Percentiles rank a stretch among this genome's conserved stretches.
Conservation (phyloP, 2,113 vertebrate genomes). For the Larimichthys polyactis region DNA sequence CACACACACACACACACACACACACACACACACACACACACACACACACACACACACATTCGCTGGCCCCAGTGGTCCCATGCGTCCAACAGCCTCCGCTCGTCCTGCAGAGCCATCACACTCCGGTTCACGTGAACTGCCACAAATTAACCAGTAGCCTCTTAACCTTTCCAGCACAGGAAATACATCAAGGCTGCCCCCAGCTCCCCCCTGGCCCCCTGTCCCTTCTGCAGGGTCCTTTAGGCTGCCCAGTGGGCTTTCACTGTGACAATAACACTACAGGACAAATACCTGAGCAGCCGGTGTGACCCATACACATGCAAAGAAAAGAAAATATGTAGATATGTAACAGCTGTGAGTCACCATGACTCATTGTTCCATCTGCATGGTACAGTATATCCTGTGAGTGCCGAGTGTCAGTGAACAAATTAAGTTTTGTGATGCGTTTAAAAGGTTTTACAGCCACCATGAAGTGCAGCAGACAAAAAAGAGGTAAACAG, state of each 20-base stretch:
- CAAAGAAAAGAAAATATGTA: background rate
- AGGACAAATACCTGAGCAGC: background rate
- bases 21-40: no score
- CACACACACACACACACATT: slow-evolving; percentile 34
- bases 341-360: no score
- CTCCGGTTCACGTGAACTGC: slow-evolving; percentile 47
- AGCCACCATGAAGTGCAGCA: no score
- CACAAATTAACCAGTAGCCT: slow-evolving; percentile 60
- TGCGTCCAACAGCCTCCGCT: slow-evolving; percentile 15
- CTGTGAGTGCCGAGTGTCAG: no score
- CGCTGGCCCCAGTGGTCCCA: slow-evolving; percentile 1
- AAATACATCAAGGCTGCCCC: slow-evolving; percentile 40
- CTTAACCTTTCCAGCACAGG: slow-evolving; percentile 52
- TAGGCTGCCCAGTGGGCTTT: background rate
- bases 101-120: slow-evolving; percentile 34
- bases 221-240: background rate
- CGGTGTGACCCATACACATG: background rate
- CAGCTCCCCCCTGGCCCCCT: background rate
- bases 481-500: no score
- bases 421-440: no score
- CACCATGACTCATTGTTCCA: no score
- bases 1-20: no score
- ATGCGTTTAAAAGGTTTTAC: no score
- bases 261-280: background rate
- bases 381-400: no score